Evolutionary conservation across 2,113 vertebrate genomes (phyloP).

Genomic region (Marmota monax): DNA sequence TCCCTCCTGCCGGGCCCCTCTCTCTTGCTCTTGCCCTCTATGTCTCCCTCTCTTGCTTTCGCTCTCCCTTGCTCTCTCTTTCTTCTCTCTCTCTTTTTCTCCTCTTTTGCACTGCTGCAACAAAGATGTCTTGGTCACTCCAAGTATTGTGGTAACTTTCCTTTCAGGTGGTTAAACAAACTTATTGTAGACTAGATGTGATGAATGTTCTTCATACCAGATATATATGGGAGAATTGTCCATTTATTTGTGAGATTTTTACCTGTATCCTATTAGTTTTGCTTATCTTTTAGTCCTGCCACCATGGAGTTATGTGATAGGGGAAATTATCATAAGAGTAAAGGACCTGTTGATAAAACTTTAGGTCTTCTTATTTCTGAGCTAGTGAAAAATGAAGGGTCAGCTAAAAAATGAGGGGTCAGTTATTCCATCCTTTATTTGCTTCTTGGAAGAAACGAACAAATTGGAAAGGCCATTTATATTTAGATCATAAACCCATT

Average conservation of each 20-base stretch:
- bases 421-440: neutral
- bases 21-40: no score
- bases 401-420: neutral
- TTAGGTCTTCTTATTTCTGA: neutral
- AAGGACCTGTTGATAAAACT: neutral
- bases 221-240: neutral
- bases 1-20: no score
- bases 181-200: no score
- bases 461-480: neutral
- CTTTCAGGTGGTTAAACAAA: no score
- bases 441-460: neutral
- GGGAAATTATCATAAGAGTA: neutral
- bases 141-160: no score
- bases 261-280: neutral
- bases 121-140: no score
- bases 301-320: neutral
- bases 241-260: neutral
- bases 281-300: neutral
- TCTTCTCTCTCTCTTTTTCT: no score
- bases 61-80: no score
- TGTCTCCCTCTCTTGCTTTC: no score
- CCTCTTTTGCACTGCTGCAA: no score
- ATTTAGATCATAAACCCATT: neutral
- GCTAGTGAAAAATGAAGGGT: neutral
- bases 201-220: neutral